Evolutionary conservation across 2,797 vertebrate genomes (phyloP), one percentile per base, ranked within the genome.

Genomic region (Caiman crocodilus): DNA sequence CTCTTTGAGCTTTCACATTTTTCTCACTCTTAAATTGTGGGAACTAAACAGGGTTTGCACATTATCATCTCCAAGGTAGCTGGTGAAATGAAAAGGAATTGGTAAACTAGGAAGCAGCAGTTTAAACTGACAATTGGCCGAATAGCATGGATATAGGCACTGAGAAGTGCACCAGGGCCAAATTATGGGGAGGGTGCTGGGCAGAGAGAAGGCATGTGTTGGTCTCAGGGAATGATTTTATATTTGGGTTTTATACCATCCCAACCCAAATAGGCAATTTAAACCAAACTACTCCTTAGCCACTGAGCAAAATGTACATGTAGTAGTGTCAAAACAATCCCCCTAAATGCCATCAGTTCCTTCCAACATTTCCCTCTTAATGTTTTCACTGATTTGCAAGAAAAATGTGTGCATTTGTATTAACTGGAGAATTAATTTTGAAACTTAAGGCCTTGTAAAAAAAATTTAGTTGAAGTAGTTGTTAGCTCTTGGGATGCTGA

Each of bases 141-240:
- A 82, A 80, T 42, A 71, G 65, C 60, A 26, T 65, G 35, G 23
- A 15, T 20, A 16, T 32, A 63, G 77, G 16, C 55, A 82, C 83
- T 56, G 57, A 79, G 92, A 92, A 89, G 82, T 69, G 84, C 56
- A 91, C 42, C 75, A 79, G 78, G 85, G 14, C 35, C 74, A 1
- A 79, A 30, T 42, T 23, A 10, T 11, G 13, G 5, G 12, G 14
- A 42, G 10, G 55, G 14, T 57, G 3, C 58, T 32, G 61, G 57
- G n/a, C 71, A 74, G 55, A n/a, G 26, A 80, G 9, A 5, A 0
- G 0, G 60, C 0, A 1, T 1, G 7, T 78, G 35, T 35, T 71
- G 50, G 60, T 77, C 42, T 18, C 42, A 18, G 42, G 5, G 2
- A 8, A 50, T 71, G 79, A 17, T 78, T 80, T 76, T 65, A 18